Conservation (phyloP, 2,888 invertebrate genomes). For the Nephrotoma flavescens region DNA sequence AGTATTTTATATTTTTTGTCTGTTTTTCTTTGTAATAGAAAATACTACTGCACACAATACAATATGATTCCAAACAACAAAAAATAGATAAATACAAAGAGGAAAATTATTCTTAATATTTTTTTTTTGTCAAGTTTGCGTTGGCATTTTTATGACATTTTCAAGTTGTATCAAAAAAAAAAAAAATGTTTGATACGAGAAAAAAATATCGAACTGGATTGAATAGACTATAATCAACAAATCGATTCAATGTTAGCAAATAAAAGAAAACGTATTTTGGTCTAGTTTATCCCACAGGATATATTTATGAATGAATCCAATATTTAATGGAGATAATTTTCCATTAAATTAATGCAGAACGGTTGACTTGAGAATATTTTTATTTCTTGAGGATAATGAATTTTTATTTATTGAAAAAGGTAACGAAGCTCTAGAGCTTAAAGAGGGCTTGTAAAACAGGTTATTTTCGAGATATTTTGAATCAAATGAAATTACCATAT, state of each 20-base stretch:
- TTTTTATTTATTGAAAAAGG: too few relatives aligned
- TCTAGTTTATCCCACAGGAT: too few relatives aligned
- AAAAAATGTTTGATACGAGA: neutral
- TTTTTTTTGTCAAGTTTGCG: neutral
- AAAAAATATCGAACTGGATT: neutral
- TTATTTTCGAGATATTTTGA: too few relatives aligned
- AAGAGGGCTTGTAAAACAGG: too few relatives aligned
- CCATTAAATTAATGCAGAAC: neutral
- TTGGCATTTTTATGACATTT: neutral
- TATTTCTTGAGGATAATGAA: too few relatives aligned
- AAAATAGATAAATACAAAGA: neutral
- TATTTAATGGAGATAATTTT: neutral
- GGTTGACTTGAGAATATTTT: neutral
- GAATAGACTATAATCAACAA: neutral
- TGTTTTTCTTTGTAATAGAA: neutral
- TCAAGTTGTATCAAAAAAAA: neutral
- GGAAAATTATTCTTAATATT: neutral
- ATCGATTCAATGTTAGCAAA: too few relatives aligned
- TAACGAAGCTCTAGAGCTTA: too few relatives aligned
- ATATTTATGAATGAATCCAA: neutral
- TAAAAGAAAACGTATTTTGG: too few relatives aligned
- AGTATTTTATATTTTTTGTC: neutral
- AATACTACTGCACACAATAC: neutral
- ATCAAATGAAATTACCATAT: too few relatives aligned
- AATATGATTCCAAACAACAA: neutral